Base-by-base conservation (phyloP, 2,888 invertebrate species). In the Pherbina coryleti region DNA sequence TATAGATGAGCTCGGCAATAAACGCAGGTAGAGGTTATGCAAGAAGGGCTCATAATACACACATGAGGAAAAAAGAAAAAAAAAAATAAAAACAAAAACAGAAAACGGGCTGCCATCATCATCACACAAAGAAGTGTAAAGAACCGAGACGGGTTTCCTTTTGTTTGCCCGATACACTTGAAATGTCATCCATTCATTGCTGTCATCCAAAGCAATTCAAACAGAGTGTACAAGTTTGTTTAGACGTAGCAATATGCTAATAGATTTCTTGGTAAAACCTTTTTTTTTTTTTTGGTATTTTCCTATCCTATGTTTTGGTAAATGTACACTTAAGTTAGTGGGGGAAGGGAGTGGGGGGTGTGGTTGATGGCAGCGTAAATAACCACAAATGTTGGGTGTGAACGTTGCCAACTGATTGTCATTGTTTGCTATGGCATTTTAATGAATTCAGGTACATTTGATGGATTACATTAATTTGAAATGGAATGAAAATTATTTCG, bases 211-310 rank as follows among this genome's bases (percentile, higher is more conserved):
- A 31, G 53, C 71, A n/a, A 55, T 55, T 71, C 71, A 55, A 71
- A 53, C 34, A 19, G n/a, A 44, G n/a, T 66, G n/a, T 19, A 51
- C 62, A 62, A 62, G 17, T 62, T 17, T 34, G 49, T 49, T 44
- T 44, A 19, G 67, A 67, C 44, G 67, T 44, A 49, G 44, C 44
- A 67, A 67, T 67, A 67, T 67, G 67, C 44, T 67, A 67, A 67
- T 67, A 44, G 67, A 31, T 4, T 67, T 67, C 31, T 66, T 31
- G 31, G 37, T 66, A 37, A 22, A 67, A 19, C 37, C 22, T 67
- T 44, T 67, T 44, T 11, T 17, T 60, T 19, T 11, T 11, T 25
- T n/a, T n/a, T n/a, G n/a, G n/a, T 62, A 28, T 31, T 28, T 28
- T 66, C 3, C 14, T 19, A n/a, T 44, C 17, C 25, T 49, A 22